Evolutionary conservation across 2,113 vertebrate species (phyloP), one percentile per base, ranked within the genome.

Genomic region (Lepisosteus oculatus): DNA sequence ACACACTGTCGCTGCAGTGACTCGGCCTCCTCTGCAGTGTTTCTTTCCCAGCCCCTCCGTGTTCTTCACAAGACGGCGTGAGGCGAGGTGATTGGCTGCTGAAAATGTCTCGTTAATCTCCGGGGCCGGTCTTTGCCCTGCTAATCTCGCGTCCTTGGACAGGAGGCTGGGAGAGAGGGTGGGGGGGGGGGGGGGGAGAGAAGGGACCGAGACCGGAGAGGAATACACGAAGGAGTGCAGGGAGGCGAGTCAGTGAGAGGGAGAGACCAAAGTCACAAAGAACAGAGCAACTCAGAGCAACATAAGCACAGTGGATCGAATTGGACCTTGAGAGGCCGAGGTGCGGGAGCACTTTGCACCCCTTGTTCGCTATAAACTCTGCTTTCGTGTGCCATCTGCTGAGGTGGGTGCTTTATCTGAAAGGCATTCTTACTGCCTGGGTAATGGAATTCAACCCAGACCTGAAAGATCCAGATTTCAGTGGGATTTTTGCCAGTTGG

Each of bases 231-330:
- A 80, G 73, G 77, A 83, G 82, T 54, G 55, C 71, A 7, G 76
- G 64, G 78, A 69, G 80, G 80, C 72, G 64, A 43, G 75, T 57
- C 72, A 72, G 79, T 78, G 83, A 85, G 79, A 79, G 81, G 78
- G 41, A 61, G 81, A 74, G 77, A 65, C 12, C 13, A 15, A 61
- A 43, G 63, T 6, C 63, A 8, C 12, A 43, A 6, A 43, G 29
- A 4, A 65, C 8, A 65, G 63, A 12, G 14, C 8, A 43, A 8
- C 42, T 4, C 12, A 62, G 61, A 17, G 6, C 3, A 8, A 62
- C 8, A 62, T 9, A 9, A 1, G 29, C 3, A 63, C 29, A 63
- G 29, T 1, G 43, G 29, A 9, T 7, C 13, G n/a, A 11, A 8
- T 63, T 63, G 61, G 17, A 42, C 17, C 17, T 29, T 51, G 47